A percentile compares a stretch with the other conserved stretches of the same genome.
Evolutionary conservation across 2,888 invertebrate genomes (phyloP).

Genomic region (Crioceris asparagi): DNA sequence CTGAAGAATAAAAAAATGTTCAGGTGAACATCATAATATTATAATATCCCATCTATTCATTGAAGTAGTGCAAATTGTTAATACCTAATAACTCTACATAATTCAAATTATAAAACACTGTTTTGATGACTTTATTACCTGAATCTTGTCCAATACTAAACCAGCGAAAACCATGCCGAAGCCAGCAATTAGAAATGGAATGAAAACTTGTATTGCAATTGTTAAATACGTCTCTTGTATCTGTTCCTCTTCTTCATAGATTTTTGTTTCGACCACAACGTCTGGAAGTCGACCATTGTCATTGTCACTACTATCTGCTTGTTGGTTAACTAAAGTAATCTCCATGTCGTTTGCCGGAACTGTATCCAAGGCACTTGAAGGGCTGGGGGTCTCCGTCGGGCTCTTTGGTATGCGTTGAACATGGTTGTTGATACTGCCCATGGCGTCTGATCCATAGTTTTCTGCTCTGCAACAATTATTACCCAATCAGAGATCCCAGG

Average conservation of each 20-base stretch:
- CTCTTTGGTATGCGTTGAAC: conserved; percentile 26
- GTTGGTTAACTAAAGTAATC: conserved; percentile 29
- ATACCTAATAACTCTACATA: no score
- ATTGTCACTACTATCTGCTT: conserved; percentile 29
- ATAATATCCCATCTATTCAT: no score
- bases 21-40: neutral
- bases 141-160: conserved; percentile 59
- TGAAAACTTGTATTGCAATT: conserved; percentile 55
- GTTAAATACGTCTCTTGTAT: conserved; percentile 47
- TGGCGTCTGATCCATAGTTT: conserved; percentile 37
- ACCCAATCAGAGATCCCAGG: no score
- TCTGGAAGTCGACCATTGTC: conserved; percentile 44
- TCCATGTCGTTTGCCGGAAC: conserved; percentile 30
- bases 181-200: conserved; percentile 65
- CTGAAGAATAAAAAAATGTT: conserved; percentile 35
- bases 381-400: conserved; percentile 27
- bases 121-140: conserved; percentile 39
- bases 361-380: conserved; percentile 33
- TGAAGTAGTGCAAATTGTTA: no score
- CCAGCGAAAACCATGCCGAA: conserved; percentile 73
- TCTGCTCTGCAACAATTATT: no score
- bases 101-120: neutral
- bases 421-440: conserved; percentile 36
- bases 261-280: conserved; percentile 42
- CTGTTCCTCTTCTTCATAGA: conserved; percentile 35